Evolutionary conservation across 92 coral and sea anemone genomes (phyloP), one percentile per base, ranked within the genome.

Genomic region (Epizoanthus ramosus): DNA sequence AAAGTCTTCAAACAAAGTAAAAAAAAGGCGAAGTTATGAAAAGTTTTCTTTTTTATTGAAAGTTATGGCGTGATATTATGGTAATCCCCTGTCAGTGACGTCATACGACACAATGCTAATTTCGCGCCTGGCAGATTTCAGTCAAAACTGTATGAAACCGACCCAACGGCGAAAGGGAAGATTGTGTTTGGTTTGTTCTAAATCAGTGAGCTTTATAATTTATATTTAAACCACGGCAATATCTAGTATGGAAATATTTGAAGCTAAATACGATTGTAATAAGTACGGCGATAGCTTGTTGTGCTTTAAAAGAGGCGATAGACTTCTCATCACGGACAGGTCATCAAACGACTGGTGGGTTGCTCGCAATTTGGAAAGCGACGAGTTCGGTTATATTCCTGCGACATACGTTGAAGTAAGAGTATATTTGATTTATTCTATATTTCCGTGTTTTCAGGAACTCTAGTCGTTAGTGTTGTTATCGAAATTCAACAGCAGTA

Each of bases 321-420:
- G 84, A 80, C 92, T 93, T 64, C 71, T 86, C 41, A 85, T 93
- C 71, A 92, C 94, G 2, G 85, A 88, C 37, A 93, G 91, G 66
- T 84, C 87, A 13, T 85, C 28, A 66, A 71, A 75, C 24, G 91
- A 93, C 18, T 93, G 98, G 98, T 93, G 95, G 98, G 92, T 91
- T 45, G 98, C 98, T 22, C 86, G 91, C 18, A 86, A 86, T n/a
- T 90, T 93, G 75, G 84, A 88, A 4, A 90, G 88, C 84, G 86
- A 91, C 85, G 93, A 91, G 68, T 73, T 93, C 71, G 98, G 98
- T 75, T 93, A 93, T 68, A 88, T 93, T 75, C 98, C 98, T 23
- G 74, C 94, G 54, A 54, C 98, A 7, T 93, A 84, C 75, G 95
- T 93, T 41, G 88, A 93, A 81, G 98, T 93, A 81, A 80, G 73